Base-by-base conservation (phyloP, 2,797 vertebrate species). In the Silurus lanzhouensis region DNA sequence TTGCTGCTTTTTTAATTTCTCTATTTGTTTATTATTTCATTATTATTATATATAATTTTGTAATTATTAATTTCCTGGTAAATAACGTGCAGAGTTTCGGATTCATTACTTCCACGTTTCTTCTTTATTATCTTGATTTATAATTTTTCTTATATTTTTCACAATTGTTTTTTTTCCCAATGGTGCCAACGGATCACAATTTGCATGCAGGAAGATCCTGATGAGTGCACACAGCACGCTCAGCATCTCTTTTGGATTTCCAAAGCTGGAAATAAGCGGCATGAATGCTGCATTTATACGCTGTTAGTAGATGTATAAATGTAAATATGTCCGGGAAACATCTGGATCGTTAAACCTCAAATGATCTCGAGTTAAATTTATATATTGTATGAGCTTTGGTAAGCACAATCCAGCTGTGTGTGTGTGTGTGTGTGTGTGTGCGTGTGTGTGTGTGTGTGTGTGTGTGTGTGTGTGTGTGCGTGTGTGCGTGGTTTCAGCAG, bases 141-240 rank as follows among this genome's bases (percentile, higher is more conserved):
- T 38, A 4, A 80, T 80, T 80, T 57, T 46, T 48, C 60, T 64
- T 12, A 27, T 83, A 60, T 71, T 71, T n/a, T 60, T 71, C 20
- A 71, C 89, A 85, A 89, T 67, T 86, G 67, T 61, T 76, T 87
- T 83, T n/a, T 57, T 89, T 90, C 90, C 90, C 90, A 87, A 89
- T 89, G 88, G 89, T 68, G 92, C 91, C 89, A 92, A 83, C 85
- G 58, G 88, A 68, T 89, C 93, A 87, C 93, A 91, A 92, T 96
- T 90, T 94, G 87, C 93, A 95, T 96, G 94, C 91, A 95, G 94
- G 96, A 95, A 87, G 94, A 94, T 96, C 95, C 88, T 93, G 91
- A 95, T 94, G 81, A 93, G 90, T 92, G 92, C 93, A 83, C 90
- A 77, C 90, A 84, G 87, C 89, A 87, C 89, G 92, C 93, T 92